Evolutionary conservation across 2,888 invertebrate genomes (phyloP).

Genomic region (Nebria brevicollis): DNA sequence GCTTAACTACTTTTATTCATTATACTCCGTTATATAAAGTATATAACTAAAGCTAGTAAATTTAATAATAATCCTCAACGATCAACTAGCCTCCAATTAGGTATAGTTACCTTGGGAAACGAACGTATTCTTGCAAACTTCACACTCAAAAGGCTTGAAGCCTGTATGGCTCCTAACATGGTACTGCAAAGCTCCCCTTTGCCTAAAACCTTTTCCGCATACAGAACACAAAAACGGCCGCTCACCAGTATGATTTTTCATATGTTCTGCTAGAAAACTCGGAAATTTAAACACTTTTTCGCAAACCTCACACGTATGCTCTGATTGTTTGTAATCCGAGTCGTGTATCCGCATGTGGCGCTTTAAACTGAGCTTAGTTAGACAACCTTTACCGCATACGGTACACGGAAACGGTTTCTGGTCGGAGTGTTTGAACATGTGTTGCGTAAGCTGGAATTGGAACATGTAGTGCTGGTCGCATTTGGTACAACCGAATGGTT

Average conservation of each 20-base stretch:
- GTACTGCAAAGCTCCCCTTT: conserved; percentile 54
- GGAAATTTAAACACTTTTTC: conserved; percentile 56
- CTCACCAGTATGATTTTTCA: conserved; percentile 61
- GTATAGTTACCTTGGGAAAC: conserved; percentile 50
- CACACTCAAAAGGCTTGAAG: conserved; percentile 51
- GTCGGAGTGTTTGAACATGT: conserved; percentile 57
- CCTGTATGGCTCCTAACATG: conserved; percentile 54
- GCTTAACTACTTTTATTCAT: too few species aligned
- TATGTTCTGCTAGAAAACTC: conserved; percentile 58
- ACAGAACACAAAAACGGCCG: conserved; percentile 59
- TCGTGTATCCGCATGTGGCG: conserved; percentile 59
- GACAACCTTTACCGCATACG: conserved; percentile 58
- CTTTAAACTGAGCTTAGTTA: conserved; percentile 58
- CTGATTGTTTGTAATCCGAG: conserved; percentile 55
- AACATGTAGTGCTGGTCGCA: conserved; percentile 56
- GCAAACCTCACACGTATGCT: conserved; percentile 56
- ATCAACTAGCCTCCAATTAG: neutral
- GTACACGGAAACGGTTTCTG: conserved; percentile 58
- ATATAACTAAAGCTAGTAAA: too few species aligned
- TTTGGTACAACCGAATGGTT: conserved; percentile 49
- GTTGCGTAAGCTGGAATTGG: conserved; percentile 57
- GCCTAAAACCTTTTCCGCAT: conserved; percentile 60
- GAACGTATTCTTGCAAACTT: conserved; percentile 51
- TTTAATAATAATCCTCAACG: too few species aligned
- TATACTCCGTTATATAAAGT: too few species aligned